Evolutionary conservation across 92 coral and sea anemone genomes (phyloP), one percentile per base, ranked within the genome.

Genomic region (Palythoa grandis): DNA sequence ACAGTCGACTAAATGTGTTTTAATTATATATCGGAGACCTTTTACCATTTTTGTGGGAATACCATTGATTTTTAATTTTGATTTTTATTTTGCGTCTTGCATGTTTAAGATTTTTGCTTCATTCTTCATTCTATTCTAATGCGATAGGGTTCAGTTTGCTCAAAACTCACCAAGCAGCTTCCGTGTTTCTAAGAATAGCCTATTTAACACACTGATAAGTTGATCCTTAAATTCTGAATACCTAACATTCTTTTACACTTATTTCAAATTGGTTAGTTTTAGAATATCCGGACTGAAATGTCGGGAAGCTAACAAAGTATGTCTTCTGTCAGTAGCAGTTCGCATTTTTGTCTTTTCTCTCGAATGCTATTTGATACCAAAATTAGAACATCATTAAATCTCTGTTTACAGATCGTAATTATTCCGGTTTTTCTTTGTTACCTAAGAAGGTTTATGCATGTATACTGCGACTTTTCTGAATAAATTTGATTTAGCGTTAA

Each of bases 111-210:
- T 15, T 58, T 15, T 58, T 19, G 11, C 12, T 58, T 58, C 65
- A 14, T 12, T 14, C 3, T 15, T 14, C 12, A 58, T 58, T 19
- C 20, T 58, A 58, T 19, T 15, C 65, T 58, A 58, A 2, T 58
- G 4, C 20, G 19, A 19, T 58, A 14, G 19, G 0, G 35, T 29
- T 29, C 35, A 29, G 35, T 1, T 29, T 6, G 20, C 17, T 58
- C 65, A 58, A 14, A 11, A 11, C 2, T 19, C 19, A 58, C 65
- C 4, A 58, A 15, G 20, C 12, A 58, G 24, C 50, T 53, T 77
- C 82, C 82, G 82, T 29, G 82, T 56, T 77, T 54, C 69, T 25
- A 77, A 77, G 68, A 77, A 77, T 54, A 77, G 43, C 57, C 47
- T 65, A 19, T 56, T 60, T 77, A 22, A n/a, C 66, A 54, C 8